These are phyloP conservation scores for Uropetala carovei DNA, from an alignment of 2,888 invertebrate species.

Conservation along the genomic window DNA sequence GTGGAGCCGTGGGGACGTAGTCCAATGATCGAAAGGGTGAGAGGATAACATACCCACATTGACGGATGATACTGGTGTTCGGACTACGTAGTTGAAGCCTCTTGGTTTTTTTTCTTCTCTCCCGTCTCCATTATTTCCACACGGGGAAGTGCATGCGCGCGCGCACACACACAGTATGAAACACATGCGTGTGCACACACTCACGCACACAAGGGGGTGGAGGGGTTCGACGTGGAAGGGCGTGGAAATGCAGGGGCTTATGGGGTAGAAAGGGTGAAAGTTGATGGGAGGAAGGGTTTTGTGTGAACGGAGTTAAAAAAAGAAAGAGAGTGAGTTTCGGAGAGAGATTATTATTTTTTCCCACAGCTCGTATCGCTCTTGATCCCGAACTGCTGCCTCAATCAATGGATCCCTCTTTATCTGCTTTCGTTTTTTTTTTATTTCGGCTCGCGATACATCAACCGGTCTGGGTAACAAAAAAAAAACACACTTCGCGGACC, in stretches of 20 bases:
- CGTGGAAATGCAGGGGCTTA: not conserved
- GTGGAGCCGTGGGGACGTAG: not conserved
- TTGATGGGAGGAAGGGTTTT: not conserved
- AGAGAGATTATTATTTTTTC: not conserved
- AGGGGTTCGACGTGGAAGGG: not conserved
- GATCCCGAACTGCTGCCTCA: slow-evolving; percentile 38
- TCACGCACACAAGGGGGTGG: too few relatives aligned
- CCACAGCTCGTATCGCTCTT: slow-evolving; percentile 4
- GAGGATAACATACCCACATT: slow-evolving; percentile 36
- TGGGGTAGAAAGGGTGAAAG: not conserved
- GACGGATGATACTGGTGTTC: slow-evolving; percentile 41
- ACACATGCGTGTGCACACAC: not conserved
- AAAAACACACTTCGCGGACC: not conserved
- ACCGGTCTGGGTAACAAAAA: not conserved
- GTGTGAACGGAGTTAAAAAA: not conserved
- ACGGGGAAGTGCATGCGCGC: slow-evolving; percentile 8
- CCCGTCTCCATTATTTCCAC: slow-evolving; percentile 19
- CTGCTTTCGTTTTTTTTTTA: not conserved
- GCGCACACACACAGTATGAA: not conserved
- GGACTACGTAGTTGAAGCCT: not conserved
- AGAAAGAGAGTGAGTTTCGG: not conserved
- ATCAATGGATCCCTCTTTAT: slow-evolving; percentile 42
- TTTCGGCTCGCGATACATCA: slow-evolving; percentile 21
- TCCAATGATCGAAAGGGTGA: not conserved
- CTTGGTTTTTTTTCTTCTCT: not conserved